Percentiles rank a stretch among this genome's conserved stretches.
These are phyloP conservation scores for Syritta pipiens DNA, from an alignment of 2,888 invertebrate genomes.

Conservation along the genomic window DNA sequence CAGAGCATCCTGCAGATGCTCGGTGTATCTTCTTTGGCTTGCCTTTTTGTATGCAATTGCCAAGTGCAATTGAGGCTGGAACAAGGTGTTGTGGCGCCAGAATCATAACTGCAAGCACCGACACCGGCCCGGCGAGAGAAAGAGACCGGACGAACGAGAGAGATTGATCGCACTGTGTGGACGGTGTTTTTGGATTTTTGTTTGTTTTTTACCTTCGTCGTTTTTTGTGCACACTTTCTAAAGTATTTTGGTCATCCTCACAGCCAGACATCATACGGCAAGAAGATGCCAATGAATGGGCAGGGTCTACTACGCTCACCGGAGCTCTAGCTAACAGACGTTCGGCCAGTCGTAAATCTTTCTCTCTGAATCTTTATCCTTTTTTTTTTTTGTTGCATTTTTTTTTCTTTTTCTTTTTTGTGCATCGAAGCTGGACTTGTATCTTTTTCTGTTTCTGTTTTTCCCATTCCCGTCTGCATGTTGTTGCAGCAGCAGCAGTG, in stretches of 20 bases:
- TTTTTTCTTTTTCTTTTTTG: conserved; percentile 25
- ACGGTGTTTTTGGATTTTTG: conserved; percentile 59
- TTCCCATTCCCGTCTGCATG: conserved; percentile 66
- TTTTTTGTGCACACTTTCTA: conserved; percentile 51
- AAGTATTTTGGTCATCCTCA: conserved; percentile 65
- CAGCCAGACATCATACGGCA: conserved; percentile 61
- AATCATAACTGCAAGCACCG: conserved; percentile 69
- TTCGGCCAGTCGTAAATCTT: conserved; percentile 69
- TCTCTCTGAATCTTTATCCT: conserved; percentile 65
- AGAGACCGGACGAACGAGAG: conserved; percentile 58
- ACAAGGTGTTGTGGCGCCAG: conserved; percentile 70
- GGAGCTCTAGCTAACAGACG: conserved; percentile 65
- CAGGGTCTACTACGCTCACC: conserved; percentile 61
- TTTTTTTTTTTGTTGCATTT: conserved; percentile 29
- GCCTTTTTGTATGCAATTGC: conserved; percentile 53
- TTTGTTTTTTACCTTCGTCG: conserved; percentile 38
- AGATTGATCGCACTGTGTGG: conserved; percentile 66
- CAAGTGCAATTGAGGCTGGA: conserved; percentile 63
- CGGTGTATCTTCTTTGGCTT: conserved; percentile 17
- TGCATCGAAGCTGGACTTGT: conserved; percentile 57
- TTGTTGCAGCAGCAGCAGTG: conserved; percentile 44
- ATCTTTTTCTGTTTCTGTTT: conserved; percentile 60
- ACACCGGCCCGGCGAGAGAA: conserved; percentile 1
- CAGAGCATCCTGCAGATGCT: conserved; percentile 59
- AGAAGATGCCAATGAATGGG: conserved; percentile 69